Conservation (phyloP, 2,888 invertebrate species). For the Apamea epomidion region DNA sequence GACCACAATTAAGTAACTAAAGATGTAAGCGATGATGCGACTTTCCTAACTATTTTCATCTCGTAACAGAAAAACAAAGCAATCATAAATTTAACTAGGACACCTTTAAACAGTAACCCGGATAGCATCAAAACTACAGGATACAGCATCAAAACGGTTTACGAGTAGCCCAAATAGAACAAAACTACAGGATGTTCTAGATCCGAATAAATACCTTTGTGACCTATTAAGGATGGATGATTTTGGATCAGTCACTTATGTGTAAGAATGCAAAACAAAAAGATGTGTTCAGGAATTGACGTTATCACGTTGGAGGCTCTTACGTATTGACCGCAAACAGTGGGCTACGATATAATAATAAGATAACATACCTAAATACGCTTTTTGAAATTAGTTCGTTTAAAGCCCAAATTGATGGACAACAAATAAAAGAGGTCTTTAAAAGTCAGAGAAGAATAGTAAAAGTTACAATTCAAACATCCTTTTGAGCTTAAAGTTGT, state of each 20-base stretch:
- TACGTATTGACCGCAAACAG: constrained; percentile 1
- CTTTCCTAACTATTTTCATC: constrained; percentile 20
- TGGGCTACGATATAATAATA: background rate
- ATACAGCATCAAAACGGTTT: constrained; percentile 23
- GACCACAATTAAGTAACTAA: constrained; percentile 22
- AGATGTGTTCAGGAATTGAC: constrained; percentile 10
- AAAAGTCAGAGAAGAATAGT: background rate
- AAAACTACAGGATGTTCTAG: constrained; percentile 46
- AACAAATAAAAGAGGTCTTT: background rate
- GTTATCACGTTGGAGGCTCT: background rate
- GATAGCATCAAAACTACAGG: constrained; percentile 47
- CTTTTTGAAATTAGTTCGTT: background rate
- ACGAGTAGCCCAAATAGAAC: constrained; percentile 42
- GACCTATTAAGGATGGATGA: constrained; percentile 11
- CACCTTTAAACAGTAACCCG: constrained; percentile 36
- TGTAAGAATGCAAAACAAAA: constrained; percentile 19
- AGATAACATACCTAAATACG: background rate
- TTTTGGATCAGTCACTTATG: constrained; percentile 9
- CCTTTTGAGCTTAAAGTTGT: background rate
- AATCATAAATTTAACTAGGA: constrained; percentile 32
- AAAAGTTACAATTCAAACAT: background rate
- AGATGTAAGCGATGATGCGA: constrained; percentile 10
- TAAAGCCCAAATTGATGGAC: background rate
- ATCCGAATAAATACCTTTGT: constrained; percentile 1
- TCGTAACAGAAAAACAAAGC: constrained; percentile 24